Evolutionary conservation across 1,140 invertebrate genomes (phyloP), one percentile per base, ranked within the genome.

Genomic region (Procambarus virginalis): DNA sequence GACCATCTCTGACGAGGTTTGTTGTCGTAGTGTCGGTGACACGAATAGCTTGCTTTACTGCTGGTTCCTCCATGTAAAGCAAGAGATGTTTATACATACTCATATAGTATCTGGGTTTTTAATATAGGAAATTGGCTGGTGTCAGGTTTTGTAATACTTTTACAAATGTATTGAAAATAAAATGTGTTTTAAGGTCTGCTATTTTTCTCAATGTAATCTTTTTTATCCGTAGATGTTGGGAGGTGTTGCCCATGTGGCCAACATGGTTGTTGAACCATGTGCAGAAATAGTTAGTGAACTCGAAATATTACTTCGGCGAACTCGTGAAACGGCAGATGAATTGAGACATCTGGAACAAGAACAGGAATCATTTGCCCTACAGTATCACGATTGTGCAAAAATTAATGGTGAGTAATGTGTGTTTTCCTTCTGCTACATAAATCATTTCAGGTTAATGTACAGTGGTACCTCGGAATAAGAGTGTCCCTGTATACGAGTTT

Each of bases 341-440:
- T 78, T 92, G 45, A 91, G 91, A 68, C 85, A 91, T 48, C 75
- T 85, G 76, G 77, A 86, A 60, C 86, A 86, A 45, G 97, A 97
- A 92, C 97, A 97, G 90, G 97, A 98, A 93, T 95, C 96, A 0
- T 97, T 98, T 94, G 97, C 97, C 3, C 94, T 98, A 46, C 96
- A 96, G 92, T 98, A 97, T 93, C 97, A 98, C 93, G 97, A 98
- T 92, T 96, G 96, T 92, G 95, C 96, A 77, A 98, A 98, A 94
- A 93, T 97, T 17, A 96, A 96, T 93, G 96, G 95, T 95, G 93
- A 92, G 90, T 89, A 64, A 20, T 64, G 2, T 64, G 5, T 64
- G 5, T 64, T 55, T 55, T 10, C 3, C 51, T 5, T 55, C 10
- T 5, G 51, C 10, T 55, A 55, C n/a, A n/a, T n/a, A n/a, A n/a